Evolutionary conservation across 1,140 invertebrate species (phyloP), one percentile per base, ranked within the genome.

Genomic region (Microplitis demolitor): DNA sequence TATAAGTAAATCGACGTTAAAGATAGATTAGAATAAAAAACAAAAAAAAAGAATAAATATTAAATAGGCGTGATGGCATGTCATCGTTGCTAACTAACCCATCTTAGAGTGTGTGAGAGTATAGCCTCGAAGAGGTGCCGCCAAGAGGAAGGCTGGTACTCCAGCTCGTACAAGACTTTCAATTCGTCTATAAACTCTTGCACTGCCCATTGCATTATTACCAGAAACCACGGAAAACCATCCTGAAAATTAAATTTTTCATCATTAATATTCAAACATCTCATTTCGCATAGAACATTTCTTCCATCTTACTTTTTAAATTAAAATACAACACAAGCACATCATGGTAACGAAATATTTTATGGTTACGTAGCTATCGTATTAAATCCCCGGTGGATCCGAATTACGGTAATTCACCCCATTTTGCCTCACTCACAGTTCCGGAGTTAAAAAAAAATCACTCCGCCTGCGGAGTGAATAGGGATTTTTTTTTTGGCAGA

Each of bases 171-270:
- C 86, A 68, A 87, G 78, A 74, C 84, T 83, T 71, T 87, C 86
- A 24, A 87, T 78, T 77, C 82, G 82, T 77, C 85, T 82, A 76
- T 87, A 86, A 63, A 87, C 84, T 56, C 84, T 80, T 8, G 86
- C 86, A 63, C 78, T 81, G 14, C 82, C 84, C 72, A 82, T 82
- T 35, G 83, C 69, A 67, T 82, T 85, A 51, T 82, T 86, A 66
- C 84, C 87, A 66, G 87, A 85, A 79, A 89, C 86, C 74, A 88
- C 86, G 73, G 87, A 87, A 77, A 89, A 88, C 88, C 87, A 89
- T 75, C 88, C 88, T 89, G 82, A 16, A 84, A 86, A 63, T 50
- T 72, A 62, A 74, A 69, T 33, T 35, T 63, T 51, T 56, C 37
- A 35, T 8, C 4, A 50, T 60, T 61, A 60, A 61, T 16, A 73